Evolutionary conservation across 2,888 invertebrate species (phyloP), one percentile per base, ranked within the genome.

Genomic region (Hirtodrosophila cameraria): DNA sequence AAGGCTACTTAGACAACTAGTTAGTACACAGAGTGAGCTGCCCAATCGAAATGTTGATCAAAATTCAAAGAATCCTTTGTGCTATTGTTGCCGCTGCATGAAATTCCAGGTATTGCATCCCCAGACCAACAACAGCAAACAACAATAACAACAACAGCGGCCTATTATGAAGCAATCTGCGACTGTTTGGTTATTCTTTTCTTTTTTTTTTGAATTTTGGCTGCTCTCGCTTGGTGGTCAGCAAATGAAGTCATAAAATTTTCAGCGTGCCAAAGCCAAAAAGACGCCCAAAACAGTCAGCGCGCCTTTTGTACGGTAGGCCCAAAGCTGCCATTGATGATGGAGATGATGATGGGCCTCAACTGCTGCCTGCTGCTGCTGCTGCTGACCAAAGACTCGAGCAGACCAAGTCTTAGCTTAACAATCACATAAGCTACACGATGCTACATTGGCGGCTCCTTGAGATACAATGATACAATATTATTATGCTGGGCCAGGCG

Each of bases 181-280:
- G 50, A 42, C 60, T 63, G 42, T 55, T 72, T 66, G 41, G 30
- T 62, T 58, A 42, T 43, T 59, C 60, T 42, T 41, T 66, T 59
- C 59, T 46, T 53, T 33, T 18, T 55, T 30, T 13, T 38, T 15
- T 18, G 20, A 9, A 13, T 38, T 42, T 33, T 50, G 68, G 57
- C 61, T 65, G 36, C 75, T 66, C 68, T 79, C 78, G 69, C 81
- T 74, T 84, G 83, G 83, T 83, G 83, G 84, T 67, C 84, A 79
- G 53, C 76, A 86, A 84, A 86, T 84, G 82, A 84, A 84, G 84
- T 84, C 84, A 84, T 84, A 84, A 84, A 86, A 87, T 86, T 81
- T 81, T 85, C 86, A 81, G 81, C 85, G 80, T 85, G 85, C 80
- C 80, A 81, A 85, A 85, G 82, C 59, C 54, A 41, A 67, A 59